phyloP scores from a whole-genome alignment of 1,140 invertebrate species.

The Bombus balteatus region DNA sequence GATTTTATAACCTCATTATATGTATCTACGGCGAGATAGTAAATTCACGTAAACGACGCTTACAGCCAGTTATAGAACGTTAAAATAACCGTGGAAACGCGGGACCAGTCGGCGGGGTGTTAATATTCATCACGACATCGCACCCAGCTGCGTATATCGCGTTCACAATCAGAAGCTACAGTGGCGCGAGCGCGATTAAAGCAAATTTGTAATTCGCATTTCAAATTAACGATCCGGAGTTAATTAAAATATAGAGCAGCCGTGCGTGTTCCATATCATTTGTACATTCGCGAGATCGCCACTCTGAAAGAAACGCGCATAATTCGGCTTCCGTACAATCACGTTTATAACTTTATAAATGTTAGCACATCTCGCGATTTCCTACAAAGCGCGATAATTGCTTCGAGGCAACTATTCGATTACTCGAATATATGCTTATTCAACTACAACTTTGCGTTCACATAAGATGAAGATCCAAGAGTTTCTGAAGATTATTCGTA shows the following conservation, averaged over 20 bases:
- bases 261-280: neutral
- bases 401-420: no score
- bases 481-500: no score
- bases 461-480: no score
- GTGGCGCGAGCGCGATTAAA: neutral
- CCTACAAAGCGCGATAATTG: no score
- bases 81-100: neutral
- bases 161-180: neutral
- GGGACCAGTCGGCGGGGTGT: neutral
- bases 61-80: neutral
- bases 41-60: neutral
- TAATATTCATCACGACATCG: slow-evolving; percentile 9
- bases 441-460: rapidly evolving
- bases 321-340: neutral
- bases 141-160: neutral
- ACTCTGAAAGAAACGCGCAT: neutral
- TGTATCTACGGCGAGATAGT: neutral
- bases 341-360: no score
- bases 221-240: neutral
- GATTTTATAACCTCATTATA: neutral
- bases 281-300: neutral
- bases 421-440: no score
- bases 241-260: slow-evolving; percentile 18
- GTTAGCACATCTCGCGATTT: no score
- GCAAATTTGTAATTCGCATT: slow-evolving; percentile 2